phyloP scores from a whole-genome alignment of 2,113 vertebrate genomes.

The Rafetus swinhoei region DNA sequence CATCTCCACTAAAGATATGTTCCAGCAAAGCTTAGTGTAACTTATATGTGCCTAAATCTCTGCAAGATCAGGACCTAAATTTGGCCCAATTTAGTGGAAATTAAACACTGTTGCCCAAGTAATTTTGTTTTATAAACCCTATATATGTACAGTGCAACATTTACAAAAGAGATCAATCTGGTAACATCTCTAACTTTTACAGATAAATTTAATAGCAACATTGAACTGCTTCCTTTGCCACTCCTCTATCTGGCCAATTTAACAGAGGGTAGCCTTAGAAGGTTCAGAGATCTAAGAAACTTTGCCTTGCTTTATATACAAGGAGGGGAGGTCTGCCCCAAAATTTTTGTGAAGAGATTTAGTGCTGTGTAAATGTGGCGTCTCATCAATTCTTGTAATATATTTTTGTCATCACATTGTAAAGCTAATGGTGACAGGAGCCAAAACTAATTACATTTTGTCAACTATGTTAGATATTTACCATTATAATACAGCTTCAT shows the following conservation, averaged over 20 bases:
- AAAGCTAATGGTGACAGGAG: constrained; percentile 55
- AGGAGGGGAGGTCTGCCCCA: neutral
- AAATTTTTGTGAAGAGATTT: neutral
- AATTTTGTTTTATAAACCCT: fast-evolving
- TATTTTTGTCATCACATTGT: constrained; percentile 39
- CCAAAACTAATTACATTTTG: constrained; percentile 65
- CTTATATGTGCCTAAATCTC: neutral
- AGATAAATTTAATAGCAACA: neutral
- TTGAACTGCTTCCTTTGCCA: neutral
- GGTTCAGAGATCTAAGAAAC: neutral
- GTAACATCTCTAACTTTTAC: neutral
- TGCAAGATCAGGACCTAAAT: neutral
- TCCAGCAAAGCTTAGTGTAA: neutral
- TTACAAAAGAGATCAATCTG: neutral
- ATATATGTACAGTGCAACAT: neutral
- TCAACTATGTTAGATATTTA: constrained; percentile 51
- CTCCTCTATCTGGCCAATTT: neutral
- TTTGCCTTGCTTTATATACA: neutral
- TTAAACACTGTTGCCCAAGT: neutral
- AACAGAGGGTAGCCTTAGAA: neutral
- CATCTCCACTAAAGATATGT: neutral
- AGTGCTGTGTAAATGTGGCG: neutral
- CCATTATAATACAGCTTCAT: constrained; percentile 15
- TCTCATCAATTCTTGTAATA: constrained; percentile 1
- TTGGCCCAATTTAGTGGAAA: neutral